phyloP scores from a whole-genome alignment of 2,797 vertebrate species.

The Strix occidentalis region DNA sequence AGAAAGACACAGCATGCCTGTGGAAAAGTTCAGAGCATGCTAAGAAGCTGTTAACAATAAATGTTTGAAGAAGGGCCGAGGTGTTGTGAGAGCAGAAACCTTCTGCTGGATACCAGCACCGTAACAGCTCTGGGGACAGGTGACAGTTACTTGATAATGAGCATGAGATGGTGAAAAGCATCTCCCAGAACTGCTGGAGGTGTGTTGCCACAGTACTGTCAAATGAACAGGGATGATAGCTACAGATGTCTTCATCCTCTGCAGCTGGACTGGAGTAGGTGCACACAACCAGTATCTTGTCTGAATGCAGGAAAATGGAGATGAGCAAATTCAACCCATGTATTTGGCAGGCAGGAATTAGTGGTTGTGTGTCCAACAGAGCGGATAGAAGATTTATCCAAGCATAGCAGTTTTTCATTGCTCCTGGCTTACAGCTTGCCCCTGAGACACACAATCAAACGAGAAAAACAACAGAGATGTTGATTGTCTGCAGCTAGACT shows the following conservation, averaged over 20 bases:
- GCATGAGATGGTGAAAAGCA: background rate
- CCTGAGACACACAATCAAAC: background rate
- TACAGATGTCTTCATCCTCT: background rate
- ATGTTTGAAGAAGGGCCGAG: background rate
- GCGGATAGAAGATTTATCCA: background rate
- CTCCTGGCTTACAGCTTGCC: conserved; percentile 40
- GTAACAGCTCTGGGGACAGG: background rate
- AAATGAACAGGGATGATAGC: background rate
- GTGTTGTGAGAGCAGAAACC: background rate
- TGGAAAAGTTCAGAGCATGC: background rate
- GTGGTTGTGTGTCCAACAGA: background rate
- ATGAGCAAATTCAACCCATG: background rate
- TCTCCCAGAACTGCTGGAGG: background rate
- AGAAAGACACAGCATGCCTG: background rate
- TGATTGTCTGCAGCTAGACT: background rate
- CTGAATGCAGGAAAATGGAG: background rate
- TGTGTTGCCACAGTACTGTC: background rate
- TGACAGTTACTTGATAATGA: background rate
- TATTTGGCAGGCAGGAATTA: background rate
- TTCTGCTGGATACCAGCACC: background rate
- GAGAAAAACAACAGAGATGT: conserved; percentile 38
- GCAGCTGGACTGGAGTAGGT: background rate
- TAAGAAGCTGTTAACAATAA: background rate
- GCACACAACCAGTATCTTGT: background rate
- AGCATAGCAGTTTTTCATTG: conserved; percentile 2